Evolutionary conservation across 2,113 vertebrate species (phyloP), one percentile per base, ranked within the genome.

Genomic region (Lophura nycthemera): DNA sequence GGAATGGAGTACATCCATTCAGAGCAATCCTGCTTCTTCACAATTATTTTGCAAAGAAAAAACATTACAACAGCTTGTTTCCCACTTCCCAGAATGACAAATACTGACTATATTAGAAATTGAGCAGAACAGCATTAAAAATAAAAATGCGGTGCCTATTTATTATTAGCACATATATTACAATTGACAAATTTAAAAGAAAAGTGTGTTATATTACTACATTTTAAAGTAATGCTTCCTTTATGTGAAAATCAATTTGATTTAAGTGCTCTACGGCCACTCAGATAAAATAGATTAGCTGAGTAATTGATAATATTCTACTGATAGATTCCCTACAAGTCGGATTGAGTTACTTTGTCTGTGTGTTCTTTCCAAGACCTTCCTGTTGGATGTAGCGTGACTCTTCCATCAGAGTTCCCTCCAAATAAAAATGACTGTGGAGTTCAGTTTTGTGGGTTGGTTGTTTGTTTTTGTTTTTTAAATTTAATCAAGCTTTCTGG

Each of bases 241-340:
- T 77, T 52, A 82, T 2, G 2, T 43, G 57, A 90, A 94, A 87
- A 94, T 92, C 93, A 83, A 92, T 95, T 75, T 72, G 94, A 93
- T 95, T 92, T 95, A 84, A 87, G 88, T 78, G 67, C 79, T 88
- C 80, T 70, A 67, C 0, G 30, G 50, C 77, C 64, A 86, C 83
- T 88, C 92, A 77, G 83, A 83, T 88, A 76, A 91, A 96, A 94
- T 7, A 94, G 54, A 83, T 88, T 43, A 93, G 71, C 52, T 57
- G 36, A 74, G 72, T 74, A 83, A 97, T 64, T 80, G 89, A 27
- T 5, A 30, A 65, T 11, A 48, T 57, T 71, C 64, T 69, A 75
- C 60, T n/a, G 27, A 87, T 6, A 90, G 36, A 56, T 47, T 61
- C 57, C 69, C 63, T 70, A 34, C 72, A 77, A 67, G 47, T 48